phyloP scores from a whole-genome alignment of 2,113 vertebrate genomes.

The Xiphophorus hellerii region DNA sequence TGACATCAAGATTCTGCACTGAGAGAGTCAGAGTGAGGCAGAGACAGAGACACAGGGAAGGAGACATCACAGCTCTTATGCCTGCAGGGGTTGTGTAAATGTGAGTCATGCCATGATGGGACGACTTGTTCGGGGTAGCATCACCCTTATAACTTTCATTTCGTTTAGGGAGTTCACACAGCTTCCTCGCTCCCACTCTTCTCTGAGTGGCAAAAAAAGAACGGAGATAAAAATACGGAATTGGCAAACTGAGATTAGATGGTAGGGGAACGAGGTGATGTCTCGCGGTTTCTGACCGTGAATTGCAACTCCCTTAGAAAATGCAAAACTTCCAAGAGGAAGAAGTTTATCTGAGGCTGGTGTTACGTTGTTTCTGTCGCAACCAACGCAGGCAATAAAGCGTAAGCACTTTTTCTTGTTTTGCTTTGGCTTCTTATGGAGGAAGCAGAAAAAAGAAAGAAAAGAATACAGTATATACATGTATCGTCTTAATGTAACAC shows the following conservation, averaged over 20 bases:
- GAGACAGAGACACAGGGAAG: conserved; percentile 64
- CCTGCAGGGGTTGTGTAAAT: conserved; percentile 72
- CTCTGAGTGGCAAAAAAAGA: conserved; percentile 39
- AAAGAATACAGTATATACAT: too few relatives aligned
- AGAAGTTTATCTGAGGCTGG: background rate
- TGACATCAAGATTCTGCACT: conserved; percentile 68
- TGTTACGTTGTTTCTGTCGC: background rate
- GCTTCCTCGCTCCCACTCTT: conserved; percentile 47
- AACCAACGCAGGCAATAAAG: background rate
- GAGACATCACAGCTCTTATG: conserved; percentile 67
- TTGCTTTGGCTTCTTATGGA: background rate
- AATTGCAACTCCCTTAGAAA: conserved; percentile 9
- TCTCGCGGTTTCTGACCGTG: conserved; percentile 2
- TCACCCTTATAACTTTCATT: conserved; percentile 70
- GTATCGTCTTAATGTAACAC: too few relatives aligned
- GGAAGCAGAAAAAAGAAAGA: background rate
- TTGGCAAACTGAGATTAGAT: conserved; percentile 39
- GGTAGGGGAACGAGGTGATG: conserved; percentile 26
- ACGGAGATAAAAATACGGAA: conserved; percentile 46
- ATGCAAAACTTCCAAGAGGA: background rate
- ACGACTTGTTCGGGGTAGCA: conserved; percentile 66
- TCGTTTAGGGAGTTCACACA: conserved; percentile 63
- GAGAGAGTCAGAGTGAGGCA: conserved; percentile 69
- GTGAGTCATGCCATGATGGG: conserved; percentile 72
- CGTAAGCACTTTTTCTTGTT: background rate